Evolutionary conservation across 2,113 vertebrate species (phyloP).

Genomic region (Protobothrops mucrosquamatus): DNA sequence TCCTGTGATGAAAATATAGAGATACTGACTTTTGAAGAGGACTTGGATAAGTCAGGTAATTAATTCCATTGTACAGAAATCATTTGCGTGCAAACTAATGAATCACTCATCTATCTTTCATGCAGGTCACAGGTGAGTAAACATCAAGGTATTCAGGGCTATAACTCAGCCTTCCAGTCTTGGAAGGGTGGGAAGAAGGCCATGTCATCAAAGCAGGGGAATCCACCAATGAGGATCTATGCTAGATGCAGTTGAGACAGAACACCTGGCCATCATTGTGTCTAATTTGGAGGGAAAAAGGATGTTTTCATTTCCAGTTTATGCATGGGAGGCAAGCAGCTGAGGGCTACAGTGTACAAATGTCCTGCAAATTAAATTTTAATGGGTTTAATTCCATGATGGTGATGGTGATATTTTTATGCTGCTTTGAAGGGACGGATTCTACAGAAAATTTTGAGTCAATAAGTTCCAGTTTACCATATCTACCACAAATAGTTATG

Average conservation of each 20-base stretch:
- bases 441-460: not conserved
- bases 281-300: not conserved
- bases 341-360: not conserved
- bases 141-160: not conserved
- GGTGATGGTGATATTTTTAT: not conserved
- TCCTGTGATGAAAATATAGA: conserved; percentile 64
- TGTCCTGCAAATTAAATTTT: not conserved
- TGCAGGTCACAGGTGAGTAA: not conserved
- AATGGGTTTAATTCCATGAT: not conserved
- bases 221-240: not conserved
- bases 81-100: not conserved
- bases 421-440: not conserved
- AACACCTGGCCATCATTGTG: not conserved
- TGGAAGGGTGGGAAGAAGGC: not conserved
- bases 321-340: not conserved
- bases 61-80: not conserved
- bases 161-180: not conserved
- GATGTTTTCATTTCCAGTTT: not conserved
- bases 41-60: conserved; percentile 42
- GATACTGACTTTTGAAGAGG: conserved; percentile 40
- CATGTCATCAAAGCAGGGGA: not conserved
- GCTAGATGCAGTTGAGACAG: not conserved
- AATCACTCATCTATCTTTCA: not conserved
- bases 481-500: not conserved
- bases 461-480: not conserved